Evolutionary conservation across 2,113 vertebrate genomes (phyloP).

Genomic region (Corydoras sp.): DNA sequence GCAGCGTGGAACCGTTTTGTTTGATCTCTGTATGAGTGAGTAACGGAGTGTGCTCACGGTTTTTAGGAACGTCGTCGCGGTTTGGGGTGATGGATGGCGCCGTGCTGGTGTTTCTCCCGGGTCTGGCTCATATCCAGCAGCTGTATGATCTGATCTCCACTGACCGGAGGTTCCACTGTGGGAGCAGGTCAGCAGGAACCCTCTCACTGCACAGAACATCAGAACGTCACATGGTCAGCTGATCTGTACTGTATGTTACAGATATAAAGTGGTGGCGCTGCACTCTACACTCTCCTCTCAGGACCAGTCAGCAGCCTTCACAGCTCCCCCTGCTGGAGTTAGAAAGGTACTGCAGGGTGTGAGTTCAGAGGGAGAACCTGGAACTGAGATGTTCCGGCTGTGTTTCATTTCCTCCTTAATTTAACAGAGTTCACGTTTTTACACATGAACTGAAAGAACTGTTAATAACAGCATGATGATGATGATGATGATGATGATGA

Average conservation of each 20-base stretch:
- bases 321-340: constrained; percentile 78
- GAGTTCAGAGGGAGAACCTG: not conserved
- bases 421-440: too few relatives aligned
- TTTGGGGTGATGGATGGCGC: constrained; percentile 82
- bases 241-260: constrained; percentile 43
- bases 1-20: too few relatives aligned
- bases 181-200: constrained; percentile 67
- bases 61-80: constrained; percentile 79
- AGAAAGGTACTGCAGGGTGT: constrained; percentile 83
- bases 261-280: constrained; percentile 82
- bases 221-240: too few relatives aligned
- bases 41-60: not conserved
- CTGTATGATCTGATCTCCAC: constrained; percentile 80
- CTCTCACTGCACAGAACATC: not conserved
- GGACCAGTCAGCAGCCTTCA: constrained; percentile 90
- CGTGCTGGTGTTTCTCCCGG: constrained; percentile 87
- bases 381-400: too few relatives aligned
- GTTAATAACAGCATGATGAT: too few relatives aligned
- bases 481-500: too few relatives aligned
- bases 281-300: constrained; percentile 93
- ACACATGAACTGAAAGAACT: too few relatives aligned
- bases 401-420: too few relatives aligned
- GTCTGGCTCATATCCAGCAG: constrained; percentile 93
- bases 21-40: too few relatives aligned
- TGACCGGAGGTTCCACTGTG: constrained; percentile 83